Percentiles rank a stretch among this genome's conserved stretches.
These are phyloP conservation scores for Nematostella vectensis DNA, from an alignment of 92 coral and sea anemone species.

Conservation along the genomic window DNA sequence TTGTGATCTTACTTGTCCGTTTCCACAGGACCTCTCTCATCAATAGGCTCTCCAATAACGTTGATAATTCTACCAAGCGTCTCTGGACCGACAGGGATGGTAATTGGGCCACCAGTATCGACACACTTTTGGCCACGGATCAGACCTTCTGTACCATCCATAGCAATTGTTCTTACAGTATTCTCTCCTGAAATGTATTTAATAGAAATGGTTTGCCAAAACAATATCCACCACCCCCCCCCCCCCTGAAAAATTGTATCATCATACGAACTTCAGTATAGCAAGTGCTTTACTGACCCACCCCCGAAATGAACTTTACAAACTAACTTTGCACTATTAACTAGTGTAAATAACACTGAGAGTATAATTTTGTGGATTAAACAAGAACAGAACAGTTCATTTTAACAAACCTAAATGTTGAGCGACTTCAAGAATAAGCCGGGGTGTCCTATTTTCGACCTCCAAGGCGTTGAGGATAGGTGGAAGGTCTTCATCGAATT, in stretches of 20 bases:
- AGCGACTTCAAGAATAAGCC: constrained; percentile 92
- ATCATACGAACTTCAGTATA: too few relatives aligned
- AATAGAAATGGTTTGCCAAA: neutral
- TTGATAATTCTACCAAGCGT: constrained; percentile 95
- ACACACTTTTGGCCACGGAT: constrained; percentile 87
- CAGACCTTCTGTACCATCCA: constrained; percentile 99
- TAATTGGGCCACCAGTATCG: constrained; percentile 92
- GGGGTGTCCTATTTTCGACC: constrained; percentile 82
- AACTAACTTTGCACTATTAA: too few relatives aligned
- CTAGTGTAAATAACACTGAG: too few relatives aligned
- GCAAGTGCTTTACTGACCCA: too few relatives aligned
- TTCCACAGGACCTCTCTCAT: constrained; percentile 92
- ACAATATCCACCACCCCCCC: too few relatives aligned
- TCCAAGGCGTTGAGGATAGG: constrained; percentile 93
- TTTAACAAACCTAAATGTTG: constrained; percentile 85
- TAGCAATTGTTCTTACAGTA: constrained; percentile 96
- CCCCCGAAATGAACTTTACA: too few relatives aligned
- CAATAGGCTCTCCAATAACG: constrained; percentile 95
- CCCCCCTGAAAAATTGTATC: too few relatives aligned
- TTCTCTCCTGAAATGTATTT: constrained; percentile 62
- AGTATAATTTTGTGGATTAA: too few relatives aligned
- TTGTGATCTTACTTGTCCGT: constrained; percentile 68
- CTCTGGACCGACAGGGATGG: constrained; percentile 99
- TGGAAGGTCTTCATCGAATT: constrained; percentile 91
- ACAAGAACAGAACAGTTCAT: too few relatives aligned